phyloP scores from a whole-genome alignment of 2,113 vertebrate species.

The Amphiprion percula region DNA sequence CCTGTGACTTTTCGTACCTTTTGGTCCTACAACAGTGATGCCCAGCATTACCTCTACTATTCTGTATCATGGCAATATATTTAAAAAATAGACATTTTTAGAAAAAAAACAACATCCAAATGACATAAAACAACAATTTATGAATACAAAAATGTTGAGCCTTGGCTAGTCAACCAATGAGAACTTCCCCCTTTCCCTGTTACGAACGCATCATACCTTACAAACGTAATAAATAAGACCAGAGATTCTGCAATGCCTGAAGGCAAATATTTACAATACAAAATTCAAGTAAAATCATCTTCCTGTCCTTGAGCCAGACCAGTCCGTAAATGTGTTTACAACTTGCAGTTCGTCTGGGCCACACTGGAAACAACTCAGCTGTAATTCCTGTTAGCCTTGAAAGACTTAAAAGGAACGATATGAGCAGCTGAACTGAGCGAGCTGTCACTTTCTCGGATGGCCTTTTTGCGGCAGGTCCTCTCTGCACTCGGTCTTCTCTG shows the following conservation, averaged over 20 bases:
- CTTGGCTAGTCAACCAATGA: slow-evolving; percentile 60
- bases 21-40: slow-evolving; percentile 68
- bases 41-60: slow-evolving; percentile 50
- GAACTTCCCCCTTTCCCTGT: slow-evolving; percentile 58
- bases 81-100: slow-evolving; percentile 79
- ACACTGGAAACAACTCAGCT: slow-evolving; percentile 15
- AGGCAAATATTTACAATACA: slow-evolving; percentile 72
- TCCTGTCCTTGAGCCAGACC: slow-evolving; percentile 8
- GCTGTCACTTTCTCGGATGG: slow-evolving; percentile 49
- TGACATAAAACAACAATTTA: slow-evolving; percentile 69
- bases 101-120: slow-evolving; percentile 60
- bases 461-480: slow-evolving; percentile 44
- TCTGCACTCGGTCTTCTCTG: slow-evolving; percentile 23
- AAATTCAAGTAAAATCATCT: slow-evolving; percentile 81
- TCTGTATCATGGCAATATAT: slow-evolving; percentile 38
- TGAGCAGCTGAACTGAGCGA: background rate
- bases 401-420: slow-evolving; percentile 5
- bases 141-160: slow-evolving; percentile 72
- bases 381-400: too few relatives aligned
- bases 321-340: slow-evolving; percentile 24
- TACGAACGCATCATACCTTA: slow-evolving; percentile 73
- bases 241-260: slow-evolving; percentile 43
- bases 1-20: slow-evolving; percentile 46
- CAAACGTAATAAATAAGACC: slow-evolving; percentile 90
- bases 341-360: slow-evolving; percentile 6